Base-by-base conservation (phyloP, 2,113 vertebrate species). In the Nerophis lumbriciformis region DNA sequence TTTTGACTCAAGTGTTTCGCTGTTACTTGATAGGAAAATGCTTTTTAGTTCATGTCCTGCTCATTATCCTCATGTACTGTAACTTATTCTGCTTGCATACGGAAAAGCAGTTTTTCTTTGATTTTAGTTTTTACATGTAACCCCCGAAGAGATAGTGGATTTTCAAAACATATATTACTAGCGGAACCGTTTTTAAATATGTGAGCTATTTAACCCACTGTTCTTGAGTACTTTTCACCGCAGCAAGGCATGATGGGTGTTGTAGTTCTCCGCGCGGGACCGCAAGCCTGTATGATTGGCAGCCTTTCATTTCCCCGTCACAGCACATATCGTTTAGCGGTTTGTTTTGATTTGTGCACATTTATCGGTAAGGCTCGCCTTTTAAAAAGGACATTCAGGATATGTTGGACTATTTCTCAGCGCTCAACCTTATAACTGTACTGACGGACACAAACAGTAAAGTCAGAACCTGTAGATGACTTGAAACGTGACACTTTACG, bases 181-280 rank as follows among this genome's bases (percentile, higher is more conserved):
- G 47, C 60, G 35, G 54, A 65, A 37, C 6, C 52, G 3, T 39
- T 61, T 60, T 59, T 45, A 73, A 65, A 63, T 61, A 61, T 48
- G 39, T 52, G 6, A 53, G 59, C 45, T 39, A 59, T 69, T 59
- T 61, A 12, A 61, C 53, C 48, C 53, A 59, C 56, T 56, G 7
- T 76, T 71, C 52, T 38, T 16, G 14, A 55, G 5, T 42, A 63
- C 37, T 60, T 73, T 73, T 76, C 59, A 58, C 53, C 51, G 56
- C 74, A 79, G 64, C 72, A 69, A 83, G 81, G 82, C 85, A 83
- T 85, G 85, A 86, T 85, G 81, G 86, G 86, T 76, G 50, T 68
- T 84, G 80, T 61, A 77, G 82, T 74, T 79, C 73, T 76, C 68
- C 44, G 10, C 1, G 6, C 3, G 65, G 71, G 72, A 50, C 78